Base-by-base conservation (phyloP, 2,888 invertebrate species). In the Hirtodrosophila confusa region DNA sequence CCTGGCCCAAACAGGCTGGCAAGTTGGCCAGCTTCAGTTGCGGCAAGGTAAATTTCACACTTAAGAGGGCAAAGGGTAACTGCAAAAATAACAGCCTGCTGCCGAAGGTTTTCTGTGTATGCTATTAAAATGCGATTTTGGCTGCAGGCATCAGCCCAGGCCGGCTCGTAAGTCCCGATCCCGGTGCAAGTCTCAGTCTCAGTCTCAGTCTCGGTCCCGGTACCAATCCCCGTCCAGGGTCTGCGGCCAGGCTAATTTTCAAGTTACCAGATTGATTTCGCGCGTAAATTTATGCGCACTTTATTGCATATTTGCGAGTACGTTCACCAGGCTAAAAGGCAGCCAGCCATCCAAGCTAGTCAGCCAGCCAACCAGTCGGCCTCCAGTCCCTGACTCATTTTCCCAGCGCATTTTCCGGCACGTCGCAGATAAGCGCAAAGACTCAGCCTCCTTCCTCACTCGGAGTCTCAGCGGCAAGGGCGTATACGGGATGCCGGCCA, bases 11-110 rank as follows among this genome's bases (percentile, higher is more conserved):
- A 45, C 27, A 5, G 27, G 4, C 27, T 27, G 4, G 27, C 27
- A 27, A 27, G 5, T 27, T 27, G 31, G 31, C 31, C 31, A 31
- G 9, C 7, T 9, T 31, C 27, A 36, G 24, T 3, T 41, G 27
- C 11, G 11, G 36, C 35, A 35, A 36, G 61, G 60, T 67, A 75
- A 84, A 88, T 88, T 88, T 88, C 88, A 88, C 87, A 88, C 88
- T 88, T 76, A 70, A 82, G 71, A 75, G 86, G 84, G 77, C 80
- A 88, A 84, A 88, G 88, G 88, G 80, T 80, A 88, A 80, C 74
- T 73, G 63, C 70, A 56, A 64, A 66, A 70, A 65, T 73, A 69
- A 76, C 68, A 51, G 76, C 58, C 60, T 67, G 62, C 69, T 56
- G 63, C 57, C 12, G 67, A 31, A 35, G 50, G 6, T 50, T 10